Conservation (phyloP, 2,888 invertebrate species). For the Drosophila birchii region DNA sequence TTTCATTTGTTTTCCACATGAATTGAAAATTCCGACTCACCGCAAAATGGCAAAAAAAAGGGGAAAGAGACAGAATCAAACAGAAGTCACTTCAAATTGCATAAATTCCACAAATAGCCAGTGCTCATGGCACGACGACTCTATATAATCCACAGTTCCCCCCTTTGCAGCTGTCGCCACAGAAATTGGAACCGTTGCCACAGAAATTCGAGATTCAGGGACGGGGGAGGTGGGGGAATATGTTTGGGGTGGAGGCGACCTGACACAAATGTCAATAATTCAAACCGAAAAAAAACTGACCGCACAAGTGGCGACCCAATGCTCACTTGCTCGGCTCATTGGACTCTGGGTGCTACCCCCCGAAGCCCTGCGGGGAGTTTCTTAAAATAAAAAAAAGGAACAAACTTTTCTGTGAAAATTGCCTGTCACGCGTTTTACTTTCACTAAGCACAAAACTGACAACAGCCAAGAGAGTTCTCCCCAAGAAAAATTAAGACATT, state of each 20-base stretch:
- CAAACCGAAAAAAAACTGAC: constrained; percentile 51
- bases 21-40: constrained; percentile 17
- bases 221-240: constrained; percentile 34
- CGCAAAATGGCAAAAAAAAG: constrained; percentile 9
- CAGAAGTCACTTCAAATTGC: constrained; percentile 53
- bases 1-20: constrained; percentile 14
- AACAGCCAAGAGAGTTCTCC: constrained; percentile 19
- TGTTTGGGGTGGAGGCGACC: constrained; percentile 44
- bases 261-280: constrained; percentile 79
- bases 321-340: constrained; percentile 75
- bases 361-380: constrained; percentile 48
- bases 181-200: constrained; percentile 59
- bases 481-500: constrained; percentile 74
- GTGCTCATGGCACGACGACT: constrained; percentile 34
- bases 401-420: constrained; percentile 62
- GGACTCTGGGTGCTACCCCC: constrained; percentile 31
- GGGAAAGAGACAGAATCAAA: constrained; percentile 20
- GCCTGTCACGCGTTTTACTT: constrained; percentile 75
- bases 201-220: constrained; percentile 68
- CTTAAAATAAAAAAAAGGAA: constrained; percentile 61
- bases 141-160: constrained; percentile 35
- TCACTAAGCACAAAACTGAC: constrained; percentile 47
- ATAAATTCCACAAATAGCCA: constrained; percentile 61
- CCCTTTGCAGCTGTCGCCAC: constrained; percentile 38
- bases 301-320: constrained; percentile 61